These are phyloP conservation scores for Harpalus rubripes DNA, from an alignment of 2,888 invertebrate species.

Conservation along the genomic window DNA sequence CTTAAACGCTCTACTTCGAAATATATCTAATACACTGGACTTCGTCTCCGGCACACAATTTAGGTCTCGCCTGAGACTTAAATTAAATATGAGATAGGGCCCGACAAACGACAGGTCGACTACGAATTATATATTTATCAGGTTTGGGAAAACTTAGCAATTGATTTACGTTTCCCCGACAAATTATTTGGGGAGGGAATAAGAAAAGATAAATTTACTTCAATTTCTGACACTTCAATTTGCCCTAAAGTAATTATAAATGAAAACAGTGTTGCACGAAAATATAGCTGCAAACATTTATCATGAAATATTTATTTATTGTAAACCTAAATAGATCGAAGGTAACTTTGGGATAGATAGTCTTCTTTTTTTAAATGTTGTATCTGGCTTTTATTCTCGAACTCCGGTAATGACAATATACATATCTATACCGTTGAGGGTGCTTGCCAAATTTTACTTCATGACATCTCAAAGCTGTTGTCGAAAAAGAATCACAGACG, in stretches of 20 bases:
- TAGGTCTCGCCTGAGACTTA: slow-evolving; percentile 23
- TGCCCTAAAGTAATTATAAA: background rate
- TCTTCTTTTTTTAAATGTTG: too few relatives aligned
- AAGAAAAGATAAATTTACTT: background rate
- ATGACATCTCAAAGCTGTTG: too few relatives aligned
- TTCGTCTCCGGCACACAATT: background rate
- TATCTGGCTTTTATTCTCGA: too few relatives aligned
- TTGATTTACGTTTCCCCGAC: slow-evolving; percentile 39
- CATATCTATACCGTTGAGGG: too few relatives aligned
- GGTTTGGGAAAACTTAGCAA: slow-evolving; percentile 22
- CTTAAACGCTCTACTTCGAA: slow-evolving; percentile 37
- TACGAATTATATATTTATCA: slow-evolving; percentile 38
- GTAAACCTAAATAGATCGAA: too few relatives aligned
- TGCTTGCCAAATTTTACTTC: too few relatives aligned
- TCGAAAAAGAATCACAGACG: too few relatives aligned
- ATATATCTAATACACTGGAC: slow-evolving; percentile 43
- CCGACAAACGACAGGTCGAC: slow-evolving; percentile 35
- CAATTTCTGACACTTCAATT: slow-evolving; percentile 6
- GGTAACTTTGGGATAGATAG: too few relatives aligned
- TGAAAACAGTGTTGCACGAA: too few relatives aligned
- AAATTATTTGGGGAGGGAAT: slow-evolving; percentile 23
- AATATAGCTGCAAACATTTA: too few relatives aligned
- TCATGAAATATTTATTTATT: too few relatives aligned
- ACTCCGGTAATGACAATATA: too few relatives aligned
- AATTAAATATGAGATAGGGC: slow-evolving; percentile 40